These are phyloP conservation scores for Sclerurus mexicanus DNA, from an alignment of 2,113 vertebrate genomes.

Conservation along the genomic window DNA sequence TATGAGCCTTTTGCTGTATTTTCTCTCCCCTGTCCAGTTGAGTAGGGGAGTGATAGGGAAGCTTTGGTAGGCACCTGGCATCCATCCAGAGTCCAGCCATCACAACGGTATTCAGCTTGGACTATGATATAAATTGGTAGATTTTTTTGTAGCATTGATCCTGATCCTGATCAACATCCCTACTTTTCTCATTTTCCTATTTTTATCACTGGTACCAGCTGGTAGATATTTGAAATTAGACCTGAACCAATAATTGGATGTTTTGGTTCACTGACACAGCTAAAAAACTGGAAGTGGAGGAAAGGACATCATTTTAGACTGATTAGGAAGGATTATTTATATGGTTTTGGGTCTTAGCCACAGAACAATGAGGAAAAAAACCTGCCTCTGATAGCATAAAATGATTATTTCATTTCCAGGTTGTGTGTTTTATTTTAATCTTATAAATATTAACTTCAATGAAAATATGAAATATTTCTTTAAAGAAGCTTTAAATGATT, in stretches of 20 bases:
- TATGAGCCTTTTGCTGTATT: neutral
- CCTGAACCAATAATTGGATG: conserved; percentile 54
- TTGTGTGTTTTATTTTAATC: neutral
- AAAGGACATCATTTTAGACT: neutral
- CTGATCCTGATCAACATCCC: neutral
- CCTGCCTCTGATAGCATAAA: neutral
- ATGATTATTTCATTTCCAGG: neutral
- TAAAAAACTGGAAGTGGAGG: conserved; percentile 21
- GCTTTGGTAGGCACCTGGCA: neutral
- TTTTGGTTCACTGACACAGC: conserved; percentile 42
- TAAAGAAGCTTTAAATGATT: neutral
- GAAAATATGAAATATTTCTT: neutral
- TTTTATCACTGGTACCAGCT: conserved; percentile 47
- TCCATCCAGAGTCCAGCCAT: neutral
- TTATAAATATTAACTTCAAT: neutral
- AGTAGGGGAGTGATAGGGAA: neutral
- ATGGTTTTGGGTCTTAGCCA: neutral
- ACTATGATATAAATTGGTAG: neutral
- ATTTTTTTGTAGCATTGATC: neutral
- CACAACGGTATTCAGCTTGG: neutral
- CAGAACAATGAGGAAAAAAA: neutral
- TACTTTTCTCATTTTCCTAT: neutral
- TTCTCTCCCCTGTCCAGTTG: neutral
- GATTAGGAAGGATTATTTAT: neutral
- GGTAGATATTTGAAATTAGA: conserved; percentile 51